These are phyloP conservation scores for Eclectus roratus DNA, from an alignment of 2,113 vertebrate species.

Conservation along the genomic window DNA sequence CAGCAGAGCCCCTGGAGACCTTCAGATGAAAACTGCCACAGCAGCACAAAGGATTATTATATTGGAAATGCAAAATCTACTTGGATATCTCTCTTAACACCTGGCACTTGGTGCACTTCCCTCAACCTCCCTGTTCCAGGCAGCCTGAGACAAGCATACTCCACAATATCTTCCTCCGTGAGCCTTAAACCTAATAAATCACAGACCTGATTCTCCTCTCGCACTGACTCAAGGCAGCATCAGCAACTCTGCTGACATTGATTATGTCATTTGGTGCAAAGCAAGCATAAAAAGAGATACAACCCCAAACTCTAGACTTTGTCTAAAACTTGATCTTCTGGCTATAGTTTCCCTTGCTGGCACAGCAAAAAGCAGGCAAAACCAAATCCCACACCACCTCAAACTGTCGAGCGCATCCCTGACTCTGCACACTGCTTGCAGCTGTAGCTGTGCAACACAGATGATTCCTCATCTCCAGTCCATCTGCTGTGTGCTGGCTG, in stretches of 20 bases:
- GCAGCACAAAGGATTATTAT: neutral
- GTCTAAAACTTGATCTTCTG: neutral
- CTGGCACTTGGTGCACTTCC: neutral
- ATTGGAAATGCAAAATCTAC: neutral
- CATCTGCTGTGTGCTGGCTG: conserved; percentile 5
- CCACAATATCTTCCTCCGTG: neutral
- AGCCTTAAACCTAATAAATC: neutral
- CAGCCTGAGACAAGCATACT: neutral
- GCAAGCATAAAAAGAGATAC: conserved; percentile 28
- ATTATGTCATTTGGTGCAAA: neutral
- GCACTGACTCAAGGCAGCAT: neutral
- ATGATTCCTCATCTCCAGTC: neutral
- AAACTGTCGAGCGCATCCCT: neutral
- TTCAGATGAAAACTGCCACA: neutral
- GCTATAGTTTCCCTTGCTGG: neutral
- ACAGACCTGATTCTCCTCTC: neutral
- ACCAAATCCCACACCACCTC: neutral
- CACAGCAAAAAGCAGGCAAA: neutral
- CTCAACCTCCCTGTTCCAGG: neutral
- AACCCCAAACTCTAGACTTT: neutral
- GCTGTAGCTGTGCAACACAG: neutral
- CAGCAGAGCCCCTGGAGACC: neutral
- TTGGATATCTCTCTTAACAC: neutral
- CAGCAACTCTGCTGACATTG: conserved; percentile 14
- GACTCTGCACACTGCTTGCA: neutral